Conservation (phyloP, 2,113 vertebrate species). For the Callionymus lyra region DNA sequence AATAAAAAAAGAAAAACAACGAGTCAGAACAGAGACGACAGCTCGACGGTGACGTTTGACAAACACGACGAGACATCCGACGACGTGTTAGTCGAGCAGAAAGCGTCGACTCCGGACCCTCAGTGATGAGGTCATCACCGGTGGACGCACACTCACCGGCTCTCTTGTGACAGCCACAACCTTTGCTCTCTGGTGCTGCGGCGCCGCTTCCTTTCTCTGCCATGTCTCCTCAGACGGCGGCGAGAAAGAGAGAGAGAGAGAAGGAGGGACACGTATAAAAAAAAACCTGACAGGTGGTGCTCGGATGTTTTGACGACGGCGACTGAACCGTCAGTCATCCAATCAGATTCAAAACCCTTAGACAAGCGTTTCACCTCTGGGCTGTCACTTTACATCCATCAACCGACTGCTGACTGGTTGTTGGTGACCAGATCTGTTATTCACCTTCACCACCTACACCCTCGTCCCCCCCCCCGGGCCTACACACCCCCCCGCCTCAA, state of each 20-base stretch:
- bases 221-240: conserved; percentile 45
- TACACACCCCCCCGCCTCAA: conserved; percentile 10
- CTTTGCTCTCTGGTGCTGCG: conserved; percentile 28
- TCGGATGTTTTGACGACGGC: conserved; percentile 7
- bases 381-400: neutral
- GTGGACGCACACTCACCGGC: conserved; percentile 44
- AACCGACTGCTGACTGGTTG: neutral
- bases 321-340: neutral
- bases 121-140: conserved; percentile 11
- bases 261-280: conserved; percentile 19
- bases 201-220: conserved; percentile 30
- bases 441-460: conserved; percentile 3
- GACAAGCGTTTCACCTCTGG: neutral
- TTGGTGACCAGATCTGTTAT: neutral
- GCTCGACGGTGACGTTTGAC: too few species aligned
- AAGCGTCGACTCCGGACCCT: neutral
- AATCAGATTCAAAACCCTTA: neutral
- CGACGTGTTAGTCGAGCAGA: conserved; percentile 1
- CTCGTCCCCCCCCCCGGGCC: conserved; percentile 8
- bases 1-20: too few species aligned
- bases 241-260: too few species aligned
- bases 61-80: too few species aligned
- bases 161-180: conserved; percentile 39
- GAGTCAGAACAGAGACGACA: too few species aligned
- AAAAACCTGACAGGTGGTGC: conserved; percentile 17